Conservation (phyloP, 2,113 vertebrate species). For the Nothoprocta pentlandii region DNA sequence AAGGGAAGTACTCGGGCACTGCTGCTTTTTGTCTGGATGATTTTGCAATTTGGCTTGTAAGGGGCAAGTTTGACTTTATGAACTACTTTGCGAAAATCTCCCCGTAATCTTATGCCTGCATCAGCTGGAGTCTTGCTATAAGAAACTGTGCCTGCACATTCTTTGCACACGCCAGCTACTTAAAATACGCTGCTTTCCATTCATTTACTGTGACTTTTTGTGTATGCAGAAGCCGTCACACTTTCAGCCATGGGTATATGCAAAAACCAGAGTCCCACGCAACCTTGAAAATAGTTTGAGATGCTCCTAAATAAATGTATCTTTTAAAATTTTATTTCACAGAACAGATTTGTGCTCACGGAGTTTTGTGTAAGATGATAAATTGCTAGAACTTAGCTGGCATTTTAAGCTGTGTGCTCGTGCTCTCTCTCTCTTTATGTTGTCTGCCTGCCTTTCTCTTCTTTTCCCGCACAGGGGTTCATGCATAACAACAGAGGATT, state of each 20-base stretch:
- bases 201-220: not conserved
- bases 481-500: slow-evolving; percentile 46
- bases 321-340: not conserved
- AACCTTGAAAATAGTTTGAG: not conserved
- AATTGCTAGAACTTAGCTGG: not conserved
- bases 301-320: not conserved
- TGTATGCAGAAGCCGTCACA: not conserved
- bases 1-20: not conserved
- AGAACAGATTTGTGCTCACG: not conserved
- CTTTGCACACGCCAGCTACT: not conserved
- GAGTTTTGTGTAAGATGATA: not conserved
- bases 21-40: not conserved
- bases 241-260: not conserved
- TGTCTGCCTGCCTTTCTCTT: not conserved
- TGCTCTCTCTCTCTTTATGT: not conserved
- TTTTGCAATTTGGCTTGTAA: not conserved
- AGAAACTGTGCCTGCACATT: not conserved
- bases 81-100: not conserved
- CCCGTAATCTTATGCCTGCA: not conserved
- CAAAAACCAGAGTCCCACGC: not conserved
- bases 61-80: not conserved
- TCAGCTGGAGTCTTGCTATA: not conserved
- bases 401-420: accelerated
- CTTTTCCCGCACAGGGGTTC: slow-evolving; percentile 6
- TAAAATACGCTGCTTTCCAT: not conserved